Conservation (phyloP, 23 tunicate genomes). For the Ascidia mentula region DNA sequence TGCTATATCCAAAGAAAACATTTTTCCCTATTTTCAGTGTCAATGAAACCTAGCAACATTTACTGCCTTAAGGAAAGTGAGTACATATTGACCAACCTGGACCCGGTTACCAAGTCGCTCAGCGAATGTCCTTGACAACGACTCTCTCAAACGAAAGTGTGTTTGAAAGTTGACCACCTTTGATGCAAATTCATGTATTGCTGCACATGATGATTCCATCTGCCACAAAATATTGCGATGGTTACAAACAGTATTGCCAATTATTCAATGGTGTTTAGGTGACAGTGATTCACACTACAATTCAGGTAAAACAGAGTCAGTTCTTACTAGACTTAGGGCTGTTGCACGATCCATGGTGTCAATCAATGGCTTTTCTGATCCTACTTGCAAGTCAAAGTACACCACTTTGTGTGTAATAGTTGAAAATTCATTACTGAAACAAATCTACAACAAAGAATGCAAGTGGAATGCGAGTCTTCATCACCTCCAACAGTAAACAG, state of each 20-base stretch:
- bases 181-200: conserved; percentile 47
- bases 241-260: too few relatives aligned
- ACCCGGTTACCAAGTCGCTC: conserved; percentile 40
- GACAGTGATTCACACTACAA: too few relatives aligned
- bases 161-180: conserved; percentile 64
- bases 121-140: conserved; percentile 69
- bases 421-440: conserved; percentile 94
- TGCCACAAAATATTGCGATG: too few relatives aligned
- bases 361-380: conserved; percentile 66
- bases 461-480: too few relatives aligned
- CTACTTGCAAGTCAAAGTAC: conserved; percentile 56
- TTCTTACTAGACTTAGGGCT: conserved; percentile 44
- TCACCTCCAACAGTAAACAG: not conserved
- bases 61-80: not conserved
- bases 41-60: too few relatives aligned
- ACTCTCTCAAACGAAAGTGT: conserved; percentile 76
- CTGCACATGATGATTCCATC: conserved; percentile 67
- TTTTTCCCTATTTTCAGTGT: too few relatives aligned
- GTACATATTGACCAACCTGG: conserved; percentile 51
- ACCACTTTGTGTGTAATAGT: conserved; percentile 89
- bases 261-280: not conserved
- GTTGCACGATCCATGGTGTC: conserved; percentile 66
- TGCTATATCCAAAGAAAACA: too few relatives aligned
- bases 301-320: not conserved
- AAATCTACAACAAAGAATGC: too few relatives aligned